Conservation (phyloP, 2,888 invertebrate species). For the Linyphia triangularis region DNA sequence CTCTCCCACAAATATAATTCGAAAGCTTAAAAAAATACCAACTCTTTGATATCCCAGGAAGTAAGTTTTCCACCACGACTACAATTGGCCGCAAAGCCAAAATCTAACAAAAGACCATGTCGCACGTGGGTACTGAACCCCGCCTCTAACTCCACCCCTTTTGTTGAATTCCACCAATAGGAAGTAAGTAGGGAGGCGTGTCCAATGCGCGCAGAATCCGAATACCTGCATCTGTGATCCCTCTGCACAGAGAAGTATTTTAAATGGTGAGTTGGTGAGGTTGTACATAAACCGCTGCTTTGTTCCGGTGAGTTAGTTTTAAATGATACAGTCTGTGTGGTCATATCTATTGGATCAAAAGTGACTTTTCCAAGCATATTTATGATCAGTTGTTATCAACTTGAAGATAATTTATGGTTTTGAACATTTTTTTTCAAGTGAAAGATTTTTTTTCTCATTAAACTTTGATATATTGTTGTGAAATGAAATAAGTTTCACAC, state of each 20-base stretch:
- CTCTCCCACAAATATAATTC: too few relatives aligned
- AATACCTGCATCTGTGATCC: background rate
- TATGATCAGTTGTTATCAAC: too few relatives aligned
- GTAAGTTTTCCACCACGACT: background rate
- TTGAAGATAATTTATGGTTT: too few relatives aligned
- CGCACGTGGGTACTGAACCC: conserved; percentile 46
- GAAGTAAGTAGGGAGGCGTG: background rate
- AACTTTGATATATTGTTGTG: too few relatives aligned
- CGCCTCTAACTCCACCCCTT: conserved; percentile 4
- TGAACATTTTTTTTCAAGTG: too few relatives aligned
- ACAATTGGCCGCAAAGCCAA: conserved; percentile 19
- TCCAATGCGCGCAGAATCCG: conserved; percentile 35
- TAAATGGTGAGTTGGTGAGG: conserved; percentile 46
- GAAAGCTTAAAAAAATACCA: too few relatives aligned
- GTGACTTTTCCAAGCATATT: too few relatives aligned
- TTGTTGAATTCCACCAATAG: conserved; percentile 17
- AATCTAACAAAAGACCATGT: conserved; percentile 9
- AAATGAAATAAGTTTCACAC: too few relatives aligned
- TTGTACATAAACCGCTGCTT: conserved; percentile 27
- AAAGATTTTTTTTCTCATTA: too few relatives aligned
- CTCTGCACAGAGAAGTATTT: conserved; percentile 34
- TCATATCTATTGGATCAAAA: too few relatives aligned
- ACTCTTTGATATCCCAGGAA: too few relatives aligned
- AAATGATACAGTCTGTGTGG: background rate
- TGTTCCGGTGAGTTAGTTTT: background rate